These are phyloP conservation scores for Oreochromis grahami DNA, from an alignment of 2,797 vertebrate species.

Conservation along the genomic window DNA sequence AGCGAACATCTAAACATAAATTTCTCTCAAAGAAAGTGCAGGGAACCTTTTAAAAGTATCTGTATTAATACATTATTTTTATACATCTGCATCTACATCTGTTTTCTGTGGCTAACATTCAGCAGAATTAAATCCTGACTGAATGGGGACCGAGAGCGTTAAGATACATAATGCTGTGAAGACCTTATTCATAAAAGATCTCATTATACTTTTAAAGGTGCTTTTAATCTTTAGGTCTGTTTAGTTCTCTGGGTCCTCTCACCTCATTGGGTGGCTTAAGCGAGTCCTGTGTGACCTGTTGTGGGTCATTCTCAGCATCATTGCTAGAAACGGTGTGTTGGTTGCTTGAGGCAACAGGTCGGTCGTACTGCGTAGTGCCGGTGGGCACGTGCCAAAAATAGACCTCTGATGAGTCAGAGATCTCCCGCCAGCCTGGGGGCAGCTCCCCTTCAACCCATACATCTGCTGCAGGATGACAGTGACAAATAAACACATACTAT, in stretches of 20 bases:
- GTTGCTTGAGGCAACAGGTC: constrained; percentile 74
- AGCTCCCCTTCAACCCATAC: constrained; percentile 89
- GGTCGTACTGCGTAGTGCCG: constrained; percentile 90
- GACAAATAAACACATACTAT: constrained; percentile 7
- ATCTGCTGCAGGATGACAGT: constrained; percentile 74
- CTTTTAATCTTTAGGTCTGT: constrained; percentile 3
- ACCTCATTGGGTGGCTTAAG: constrained; percentile 80
- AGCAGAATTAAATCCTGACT: background rate
- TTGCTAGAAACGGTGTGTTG: constrained; percentile 15
- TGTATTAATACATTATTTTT: background rate
- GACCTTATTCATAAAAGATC: background rate
- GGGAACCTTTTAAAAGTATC: background rate
- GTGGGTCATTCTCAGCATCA: constrained; percentile 55
- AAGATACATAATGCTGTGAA: background rate
- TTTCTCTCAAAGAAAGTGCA: background rate
- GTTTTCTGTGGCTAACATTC: background rate
- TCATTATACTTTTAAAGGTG: background rate
- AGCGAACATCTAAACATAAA: background rate
- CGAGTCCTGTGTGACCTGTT: constrained; percentile 60
- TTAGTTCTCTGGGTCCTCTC: constrained; percentile 37
- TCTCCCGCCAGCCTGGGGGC: constrained; percentile 93
- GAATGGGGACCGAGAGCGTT: background rate
- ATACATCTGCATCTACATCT: background rate
- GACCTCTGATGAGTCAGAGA: constrained; percentile 87
- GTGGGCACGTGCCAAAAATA: constrained; percentile 97